A percentile compares a stretch with the other conserved stretches of the same genome.
Evolutionary conservation across 2,888 invertebrate species (phyloP).

Genomic region (Nomada lathburiana): DNA sequence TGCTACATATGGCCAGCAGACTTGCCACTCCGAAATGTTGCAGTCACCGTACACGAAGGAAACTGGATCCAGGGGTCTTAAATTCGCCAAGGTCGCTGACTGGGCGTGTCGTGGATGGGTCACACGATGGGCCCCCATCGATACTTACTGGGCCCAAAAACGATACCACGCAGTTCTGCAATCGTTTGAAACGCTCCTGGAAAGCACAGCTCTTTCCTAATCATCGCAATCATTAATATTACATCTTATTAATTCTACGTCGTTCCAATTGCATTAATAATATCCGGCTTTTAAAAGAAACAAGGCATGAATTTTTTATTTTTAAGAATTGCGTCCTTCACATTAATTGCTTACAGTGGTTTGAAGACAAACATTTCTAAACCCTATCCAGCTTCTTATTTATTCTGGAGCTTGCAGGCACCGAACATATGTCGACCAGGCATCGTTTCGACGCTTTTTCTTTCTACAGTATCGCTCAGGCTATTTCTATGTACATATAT

Average conservation of each 20-base stretch:
- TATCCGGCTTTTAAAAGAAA: no score
- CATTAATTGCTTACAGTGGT: background rate
- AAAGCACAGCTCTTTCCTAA: no score
- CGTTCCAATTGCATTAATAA: no score
- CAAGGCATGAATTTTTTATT: no score
- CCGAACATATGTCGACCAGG: background rate
- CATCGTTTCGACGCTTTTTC: background rate
- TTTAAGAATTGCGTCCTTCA: background rate
- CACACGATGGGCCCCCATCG: background rate
- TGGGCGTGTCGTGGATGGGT: constrained; percentile 6
- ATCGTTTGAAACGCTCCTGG: background rate
- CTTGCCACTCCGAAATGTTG: background rate
- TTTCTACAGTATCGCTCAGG: background rate
- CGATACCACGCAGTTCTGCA: background rate
- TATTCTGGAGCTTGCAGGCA: background rate
- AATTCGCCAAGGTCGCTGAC: constrained; percentile 18
- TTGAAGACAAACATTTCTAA: background rate
- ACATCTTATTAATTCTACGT: no score
- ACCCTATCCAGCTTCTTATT: background rate
- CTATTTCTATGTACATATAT: background rate
- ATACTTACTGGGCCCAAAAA: background rate
- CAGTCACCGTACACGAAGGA: background rate
- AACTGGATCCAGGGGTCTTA: constrained; percentile 15
- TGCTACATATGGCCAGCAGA: background rate
- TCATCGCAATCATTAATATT: no score